Percentiles rank a stretch among this genome's conserved stretches.
Conservation (phyloP, 2,888 invertebrate species). For the Glaucopsyche alexis region DNA sequence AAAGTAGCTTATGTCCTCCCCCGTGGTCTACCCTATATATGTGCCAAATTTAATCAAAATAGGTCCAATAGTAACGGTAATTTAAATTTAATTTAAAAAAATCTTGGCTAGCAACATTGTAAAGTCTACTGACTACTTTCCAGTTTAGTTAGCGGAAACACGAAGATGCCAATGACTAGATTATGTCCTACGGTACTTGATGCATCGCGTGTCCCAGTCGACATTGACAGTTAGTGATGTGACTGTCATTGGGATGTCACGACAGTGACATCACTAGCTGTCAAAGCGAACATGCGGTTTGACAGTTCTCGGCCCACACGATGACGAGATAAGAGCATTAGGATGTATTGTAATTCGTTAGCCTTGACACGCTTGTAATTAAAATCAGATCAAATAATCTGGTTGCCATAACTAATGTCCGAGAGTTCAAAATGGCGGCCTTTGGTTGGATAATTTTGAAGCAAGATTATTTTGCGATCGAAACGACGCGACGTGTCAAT, state of each 20-base stretch:
- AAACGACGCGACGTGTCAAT: background rate
- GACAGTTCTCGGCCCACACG: slow-evolving; percentile 59
- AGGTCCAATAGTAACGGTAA: too few species aligned
- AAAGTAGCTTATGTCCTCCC: too few species aligned
- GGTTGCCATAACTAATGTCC: background rate
- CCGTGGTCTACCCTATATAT: too few species aligned
- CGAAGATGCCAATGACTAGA: slow-evolving; percentile 12
- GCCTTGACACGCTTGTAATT: slow-evolving; percentile 34
- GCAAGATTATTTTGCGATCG: background rate
- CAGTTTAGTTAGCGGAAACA: background rate
- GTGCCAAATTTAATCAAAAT: too few species aligned
- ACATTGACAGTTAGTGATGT: slow-evolving; percentile 49
- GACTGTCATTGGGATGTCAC: slow-evolving; percentile 50
- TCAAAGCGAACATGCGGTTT: slow-evolving; percentile 41
- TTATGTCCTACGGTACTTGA: slow-evolving; percentile 21
- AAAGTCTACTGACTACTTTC: background rate
- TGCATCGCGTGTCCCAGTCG: slow-evolving; percentile 30
- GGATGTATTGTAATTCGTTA: slow-evolving; percentile 38
- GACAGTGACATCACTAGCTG: slow-evolving; percentile 41
- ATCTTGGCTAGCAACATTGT: background rate
- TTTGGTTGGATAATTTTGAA: slow-evolving; percentile 23
- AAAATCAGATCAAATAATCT: slow-evolving; percentile 17
- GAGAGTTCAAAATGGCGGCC: slow-evolving; percentile 31
- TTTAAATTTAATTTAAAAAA: too few species aligned
- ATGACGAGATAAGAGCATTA: slow-evolving; percentile 57